Conservation (phyloP, 2,888 invertebrate genomes). For the Atrina japonica region DNA sequence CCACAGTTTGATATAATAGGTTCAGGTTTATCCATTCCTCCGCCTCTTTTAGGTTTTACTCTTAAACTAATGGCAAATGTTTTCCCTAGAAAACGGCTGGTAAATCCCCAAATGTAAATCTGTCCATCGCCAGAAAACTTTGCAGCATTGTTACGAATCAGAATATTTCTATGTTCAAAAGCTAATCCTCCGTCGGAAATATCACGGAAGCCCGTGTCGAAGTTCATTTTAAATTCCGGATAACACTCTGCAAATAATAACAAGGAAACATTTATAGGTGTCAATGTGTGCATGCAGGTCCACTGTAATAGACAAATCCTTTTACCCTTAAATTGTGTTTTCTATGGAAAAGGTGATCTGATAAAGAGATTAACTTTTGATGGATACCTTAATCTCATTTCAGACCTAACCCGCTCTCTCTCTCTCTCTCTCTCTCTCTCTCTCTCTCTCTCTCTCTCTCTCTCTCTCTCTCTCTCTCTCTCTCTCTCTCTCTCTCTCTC, state of each 20-base stretch:
- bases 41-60: conserved; percentile 17
- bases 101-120: conserved; percentile 37
- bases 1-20: conserved; percentile 42
- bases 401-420: no score
- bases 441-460: no score
- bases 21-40: conserved; percentile 19
- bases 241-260: conserved; percentile 34
- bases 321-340: no score
- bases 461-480: no score
- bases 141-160: conserved; percentile 7
- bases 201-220: conserved; percentile 38
- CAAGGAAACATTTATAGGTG: no score
- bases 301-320: no score
- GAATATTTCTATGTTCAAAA: conserved; percentile 27
- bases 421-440: no score
- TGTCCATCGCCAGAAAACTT: conserved; percentile 30
- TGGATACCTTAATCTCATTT: no score
- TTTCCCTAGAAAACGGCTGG: conserved; percentile 29
- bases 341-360: no score
- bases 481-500: no score
- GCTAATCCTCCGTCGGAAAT: conserved; percentile 34
- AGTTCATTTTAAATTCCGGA: conserved; percentile 37
- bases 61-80: conserved; percentile 34
- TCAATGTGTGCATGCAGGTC: no score
- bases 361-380: no score